Evolutionary conservation across 2,113 vertebrate species (phyloP), one percentile per base, ranked within the genome.

Genomic region (Siniperca chuatsi): DNA sequence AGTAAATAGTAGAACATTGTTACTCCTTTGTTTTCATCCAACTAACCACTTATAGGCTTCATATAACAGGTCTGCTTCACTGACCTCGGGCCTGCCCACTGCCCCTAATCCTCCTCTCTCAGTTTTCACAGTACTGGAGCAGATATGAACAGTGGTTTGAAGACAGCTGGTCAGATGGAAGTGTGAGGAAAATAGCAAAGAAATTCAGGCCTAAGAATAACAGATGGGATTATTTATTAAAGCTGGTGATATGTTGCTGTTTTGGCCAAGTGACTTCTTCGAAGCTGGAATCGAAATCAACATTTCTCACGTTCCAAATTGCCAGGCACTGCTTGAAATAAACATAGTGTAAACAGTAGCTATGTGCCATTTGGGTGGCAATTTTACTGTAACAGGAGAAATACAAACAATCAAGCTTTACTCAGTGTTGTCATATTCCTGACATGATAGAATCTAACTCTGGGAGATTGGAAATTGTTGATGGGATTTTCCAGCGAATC

Each of bases 401-500:
- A 75, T 25, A 40, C 37, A 77, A 54, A 60, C 55, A 65, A 58
- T 74, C 50, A 35, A 12, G 62, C 52, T 81, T 75, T 60, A 58
- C 52, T 71, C 58, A 68, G 62, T 64, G 58, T 58, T 68, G 40
- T 72, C 68, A 57, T 79, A 57, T 20, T 66, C 16, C 44, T 61
- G 3, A 67, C 55, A 21, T 79, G 57, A 88, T 37, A 58, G 1
- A 55, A 71, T 82, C 69, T 57, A 73, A 6, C 16, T 15, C 61
- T 18, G 78, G 12, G 13, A 79, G 70, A 86, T 54, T 20, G 42
- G 44, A 84, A 77, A 42, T 2, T 48, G 52, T 84, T 87, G 78
- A 89, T 87, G 44, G 73, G 76, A 85, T 87, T 78, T 71, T 83
- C 40, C 33, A 52, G 64, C 0, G 2, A 81, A 75, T 89, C 52